A percentile compares a stretch with the other conserved stretches of the same genome.
These are phyloP conservation scores for Pholis gunnellus DNA, from an alignment of 2,113 vertebrate genomes.

Conservation along the genomic window DNA sequence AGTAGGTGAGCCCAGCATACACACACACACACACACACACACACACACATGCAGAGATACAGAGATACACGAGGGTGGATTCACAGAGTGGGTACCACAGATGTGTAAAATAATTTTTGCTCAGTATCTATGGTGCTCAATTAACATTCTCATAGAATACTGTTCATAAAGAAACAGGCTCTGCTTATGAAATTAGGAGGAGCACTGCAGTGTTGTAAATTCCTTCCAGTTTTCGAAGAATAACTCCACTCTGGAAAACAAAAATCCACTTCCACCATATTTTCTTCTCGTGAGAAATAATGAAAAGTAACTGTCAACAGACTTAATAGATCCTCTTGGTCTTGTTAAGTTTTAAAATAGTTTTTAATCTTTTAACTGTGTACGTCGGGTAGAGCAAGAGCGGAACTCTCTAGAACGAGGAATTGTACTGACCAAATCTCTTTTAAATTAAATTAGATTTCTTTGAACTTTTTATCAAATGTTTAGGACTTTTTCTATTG, in stretches of 20 bases:
- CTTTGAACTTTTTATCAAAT: not conserved
- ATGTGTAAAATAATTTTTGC: constrained; percentile 66
- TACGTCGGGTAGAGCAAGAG: not conserved
- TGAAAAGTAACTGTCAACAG: not conserved
- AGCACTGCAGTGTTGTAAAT: constrained; percentile 28
- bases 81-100: constrained; percentile 61
- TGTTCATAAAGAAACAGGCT: constrained; percentile 46
- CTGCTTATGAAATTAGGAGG: constrained; percentile 44
- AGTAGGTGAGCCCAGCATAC: constrained; percentile 59
- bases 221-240: constrained; percentile 13
- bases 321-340: not conserved
- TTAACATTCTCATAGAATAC: constrained; percentile 56
- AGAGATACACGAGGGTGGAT: constrained; percentile 58
- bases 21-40: constrained; percentile 39
- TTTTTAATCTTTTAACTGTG: constrained; percentile 1
- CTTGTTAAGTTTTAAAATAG: not conserved
- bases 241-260: not conserved
- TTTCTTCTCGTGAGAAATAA: not conserved
- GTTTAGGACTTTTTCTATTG: not conserved
- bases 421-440: not conserved
- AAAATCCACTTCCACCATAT: not conserved
- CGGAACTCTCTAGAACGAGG: not conserved
- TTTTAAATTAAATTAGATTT: not conserved
- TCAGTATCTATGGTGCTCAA: constrained; percentile 61
- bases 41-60: constrained; percentile 20